Evolutionary conservation across 2,113 vertebrate species (phyloP).

Genomic region (Terrapene triunguis): DNA sequence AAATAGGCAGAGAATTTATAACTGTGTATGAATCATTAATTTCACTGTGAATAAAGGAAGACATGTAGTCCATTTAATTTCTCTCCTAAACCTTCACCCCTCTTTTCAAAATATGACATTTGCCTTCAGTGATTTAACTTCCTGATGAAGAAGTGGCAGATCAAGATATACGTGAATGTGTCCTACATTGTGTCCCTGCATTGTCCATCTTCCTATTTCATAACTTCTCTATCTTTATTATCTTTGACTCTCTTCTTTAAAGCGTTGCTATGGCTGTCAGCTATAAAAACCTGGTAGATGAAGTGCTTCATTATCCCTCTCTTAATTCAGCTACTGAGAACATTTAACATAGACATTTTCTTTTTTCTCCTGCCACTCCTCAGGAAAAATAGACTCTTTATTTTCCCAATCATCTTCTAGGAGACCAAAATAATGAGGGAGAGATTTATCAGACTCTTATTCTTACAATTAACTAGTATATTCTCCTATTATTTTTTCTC

Average conservation of each 20-base stretch:
- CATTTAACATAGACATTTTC: not conserved
- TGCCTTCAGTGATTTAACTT: not conserved
- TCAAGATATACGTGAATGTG: not conserved
- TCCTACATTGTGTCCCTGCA: not conserved
- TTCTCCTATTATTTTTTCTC: slow-evolving; percentile 1
- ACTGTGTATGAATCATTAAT: not conserved
- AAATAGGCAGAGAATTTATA: not conserved
- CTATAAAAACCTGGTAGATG: not conserved
- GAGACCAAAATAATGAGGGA: not conserved
- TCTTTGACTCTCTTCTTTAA: slow-evolving; percentile 5
- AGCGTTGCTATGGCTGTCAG: not conserved
- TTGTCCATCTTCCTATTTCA: not conserved
- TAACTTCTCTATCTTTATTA: slow-evolving; percentile 7
- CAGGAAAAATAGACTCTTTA: not conserved
- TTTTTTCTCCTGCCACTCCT: not conserved
- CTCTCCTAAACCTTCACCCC: not conserved
- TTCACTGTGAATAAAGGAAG: not conserved
- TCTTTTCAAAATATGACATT: not conserved
- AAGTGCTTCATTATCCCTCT: not conserved
- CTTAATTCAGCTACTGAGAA: not conserved
- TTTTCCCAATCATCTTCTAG: not conserved
- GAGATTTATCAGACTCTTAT: not conserved
- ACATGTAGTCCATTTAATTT: not conserved
- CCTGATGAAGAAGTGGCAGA: not conserved
- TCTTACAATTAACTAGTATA: not conserved